Conservation (phyloP, 2,888 invertebrate genomes). For the Exephanes ischioxanthus region DNA sequence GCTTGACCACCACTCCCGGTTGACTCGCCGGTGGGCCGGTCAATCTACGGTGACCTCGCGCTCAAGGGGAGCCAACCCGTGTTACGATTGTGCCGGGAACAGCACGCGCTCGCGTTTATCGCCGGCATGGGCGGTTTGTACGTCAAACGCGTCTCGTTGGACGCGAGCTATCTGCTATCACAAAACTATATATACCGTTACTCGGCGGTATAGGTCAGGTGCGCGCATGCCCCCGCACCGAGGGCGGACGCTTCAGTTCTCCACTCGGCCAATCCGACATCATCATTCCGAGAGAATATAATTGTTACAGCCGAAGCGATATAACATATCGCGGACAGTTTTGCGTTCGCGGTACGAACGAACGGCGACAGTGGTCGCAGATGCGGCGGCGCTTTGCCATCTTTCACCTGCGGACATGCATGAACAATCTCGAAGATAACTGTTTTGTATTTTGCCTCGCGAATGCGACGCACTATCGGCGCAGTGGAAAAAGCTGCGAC, state of each 20-base stretch:
- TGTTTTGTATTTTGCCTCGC: neutral
- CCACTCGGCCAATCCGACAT: slow-evolving; percentile 64
- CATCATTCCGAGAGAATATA: slow-evolving; percentile 53
- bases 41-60: neutral
- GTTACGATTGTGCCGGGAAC: slow-evolving; percentile 3
- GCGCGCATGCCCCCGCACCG: slow-evolving; percentile 65
- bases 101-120: slow-evolving; percentile 38
- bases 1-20: neutral
- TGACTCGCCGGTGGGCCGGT: slow-evolving; percentile 28
- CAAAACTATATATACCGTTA: slow-evolving; percentile 33
- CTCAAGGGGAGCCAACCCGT: slow-evolving; percentile 16
- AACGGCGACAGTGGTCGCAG: slow-evolving; percentile 59
- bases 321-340: slow-evolving; percentile 49
- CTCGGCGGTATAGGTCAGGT: slow-evolving; percentile 45
- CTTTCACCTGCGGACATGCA: slow-evolving; percentile 9
- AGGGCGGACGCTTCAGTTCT: slow-evolving; percentile 61
- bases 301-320: slow-evolving; percentile 53
- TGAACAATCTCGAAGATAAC: neutral
- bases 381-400: slow-evolving; percentile 62
- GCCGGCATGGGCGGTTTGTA: slow-evolving; percentile 20
- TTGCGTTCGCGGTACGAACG: slow-evolving; percentile 51
- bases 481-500: no score
- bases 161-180: slow-evolving; percentile 50
- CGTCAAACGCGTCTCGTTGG: slow-evolving; percentile 47
- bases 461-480: neutral